Conservation (phyloP, 2,888 invertebrate genomes). For the Galerucella calmariensis region DNA sequence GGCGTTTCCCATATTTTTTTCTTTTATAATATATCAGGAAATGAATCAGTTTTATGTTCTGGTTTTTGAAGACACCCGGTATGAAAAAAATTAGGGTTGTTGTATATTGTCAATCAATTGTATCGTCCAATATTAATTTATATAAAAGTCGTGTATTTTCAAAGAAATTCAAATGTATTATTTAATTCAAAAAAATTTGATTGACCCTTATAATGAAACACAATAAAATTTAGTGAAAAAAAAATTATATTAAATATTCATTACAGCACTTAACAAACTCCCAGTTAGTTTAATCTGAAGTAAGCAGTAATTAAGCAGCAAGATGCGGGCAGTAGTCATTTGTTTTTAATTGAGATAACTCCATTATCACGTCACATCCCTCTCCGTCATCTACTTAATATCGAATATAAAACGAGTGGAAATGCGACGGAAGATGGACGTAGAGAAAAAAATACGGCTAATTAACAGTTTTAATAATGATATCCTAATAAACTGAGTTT, state of each 20-base stretch:
- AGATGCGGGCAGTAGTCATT: slow-evolving; percentile 59
- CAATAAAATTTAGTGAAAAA: slow-evolving; percentile 43
- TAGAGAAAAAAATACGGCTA: slow-evolving; percentile 42
- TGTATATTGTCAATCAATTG: no score
- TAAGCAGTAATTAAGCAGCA: slow-evolving; percentile 56
- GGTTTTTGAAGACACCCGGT: neutral
- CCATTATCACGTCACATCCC: slow-evolving; percentile 44
- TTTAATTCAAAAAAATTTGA: slow-evolving; percentile 21
- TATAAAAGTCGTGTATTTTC: neutral
- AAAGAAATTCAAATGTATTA: neutral
- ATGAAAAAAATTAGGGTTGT: neutral
- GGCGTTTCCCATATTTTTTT: neutral
- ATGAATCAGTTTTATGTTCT: neutral
- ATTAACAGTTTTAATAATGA: slow-evolving; percentile 63
- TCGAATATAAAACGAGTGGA: slow-evolving; percentile 15
- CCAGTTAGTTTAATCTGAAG: slow-evolving; percentile 53
- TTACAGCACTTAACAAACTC: slow-evolving; percentile 54
- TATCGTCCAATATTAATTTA: neutral
- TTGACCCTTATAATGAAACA: slow-evolving; percentile 40
- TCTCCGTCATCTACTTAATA: slow-evolving; percentile 25
- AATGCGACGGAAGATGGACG: slow-evolving; percentile 29
- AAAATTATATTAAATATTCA: slow-evolving; percentile 54
- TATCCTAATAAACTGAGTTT: slow-evolving; percentile 63
- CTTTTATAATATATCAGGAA: neutral
- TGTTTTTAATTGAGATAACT: slow-evolving; percentile 58